Evolutionary conservation across 1,140 invertebrate genomes (phyloP).

Genomic region (Drosophila ercepeae): DNA sequence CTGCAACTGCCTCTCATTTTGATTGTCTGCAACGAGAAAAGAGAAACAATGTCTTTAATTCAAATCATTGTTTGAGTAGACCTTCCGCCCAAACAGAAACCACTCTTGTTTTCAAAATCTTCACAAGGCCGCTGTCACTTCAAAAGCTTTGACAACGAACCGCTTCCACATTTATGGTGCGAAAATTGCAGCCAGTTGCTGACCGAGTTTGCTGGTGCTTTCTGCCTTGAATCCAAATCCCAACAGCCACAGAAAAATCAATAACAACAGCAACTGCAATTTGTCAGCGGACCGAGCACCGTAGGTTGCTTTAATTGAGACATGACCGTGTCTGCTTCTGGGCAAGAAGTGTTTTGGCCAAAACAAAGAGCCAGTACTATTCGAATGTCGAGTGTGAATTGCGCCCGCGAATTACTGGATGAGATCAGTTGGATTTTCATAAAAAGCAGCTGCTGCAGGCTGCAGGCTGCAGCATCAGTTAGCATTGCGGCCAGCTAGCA

Average conservation of each 20-base stretch:
- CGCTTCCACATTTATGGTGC: slow-evolving; percentile 52
- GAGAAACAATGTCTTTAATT: background rate
- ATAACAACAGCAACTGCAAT: slow-evolving; percentile 33
- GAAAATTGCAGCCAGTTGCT: slow-evolving; percentile 47
- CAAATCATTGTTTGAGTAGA: slow-evolving; percentile 5
- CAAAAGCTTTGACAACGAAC: slow-evolving; percentile 33
- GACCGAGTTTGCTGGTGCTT: slow-evolving; percentile 17
- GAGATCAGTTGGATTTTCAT: slow-evolving; percentile 45
- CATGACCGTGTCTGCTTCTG: slow-evolving; percentile 44
- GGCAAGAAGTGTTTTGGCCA: slow-evolving; percentile 54
- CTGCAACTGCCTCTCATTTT: slow-evolving; percentile 35
- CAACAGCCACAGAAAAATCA: slow-evolving; percentile 10
- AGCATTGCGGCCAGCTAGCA: slow-evolving; percentile 18
- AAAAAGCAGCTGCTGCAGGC: slow-evolving; percentile 26
- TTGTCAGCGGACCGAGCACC: slow-evolving; percentile 35
- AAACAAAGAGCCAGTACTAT: slow-evolving; percentile 24
- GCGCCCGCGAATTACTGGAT: slow-evolving; percentile 10
- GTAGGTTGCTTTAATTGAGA: slow-evolving; percentile 59
- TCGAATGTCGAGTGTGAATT: background rate
- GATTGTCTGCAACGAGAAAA: slow-evolving; percentile 10
- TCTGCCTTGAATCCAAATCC: background rate
- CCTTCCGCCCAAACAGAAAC: slow-evolving; percentile 41
- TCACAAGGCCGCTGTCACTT: slow-evolving; percentile 47
- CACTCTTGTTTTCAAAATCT: slow-evolving; percentile 47
- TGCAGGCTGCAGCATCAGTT: slow-evolving; percentile 1